Conservation (phyloP, 2,113 vertebrate species). For the Cottus gobio region DNA sequence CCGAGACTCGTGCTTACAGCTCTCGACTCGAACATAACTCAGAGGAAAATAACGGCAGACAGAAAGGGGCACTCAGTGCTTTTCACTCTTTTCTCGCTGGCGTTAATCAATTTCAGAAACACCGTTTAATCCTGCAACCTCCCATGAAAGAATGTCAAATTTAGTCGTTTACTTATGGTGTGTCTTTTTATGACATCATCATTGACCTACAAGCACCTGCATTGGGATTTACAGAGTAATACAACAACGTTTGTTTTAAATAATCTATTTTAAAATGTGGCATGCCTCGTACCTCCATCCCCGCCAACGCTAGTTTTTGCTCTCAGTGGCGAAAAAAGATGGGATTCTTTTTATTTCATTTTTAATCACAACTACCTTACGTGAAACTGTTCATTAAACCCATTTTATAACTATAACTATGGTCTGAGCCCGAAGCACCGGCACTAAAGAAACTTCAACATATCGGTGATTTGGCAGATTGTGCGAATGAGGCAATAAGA, state of each 20-base stretch:
- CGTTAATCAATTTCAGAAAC: neutral
- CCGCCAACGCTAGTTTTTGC: no score
- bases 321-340: no score
- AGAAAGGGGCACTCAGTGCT: neutral
- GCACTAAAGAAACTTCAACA: neutral
- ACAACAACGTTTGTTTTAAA: neutral
- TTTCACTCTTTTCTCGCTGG: neutral
- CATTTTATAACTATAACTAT: neutral
- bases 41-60: neutral
- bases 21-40: neutral
- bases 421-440: neutral
- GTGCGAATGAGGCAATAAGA: neutral
- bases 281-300: neutral
- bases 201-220: neutral
- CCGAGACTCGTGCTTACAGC: neutral
- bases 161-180: neutral
- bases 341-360: neutral
- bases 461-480: neutral
- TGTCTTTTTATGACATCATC: neutral
- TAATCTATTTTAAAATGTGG: neutral
- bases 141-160: neutral
- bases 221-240: neutral
- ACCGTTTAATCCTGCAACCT: neutral
- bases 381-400: neutral
- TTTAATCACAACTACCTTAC: neutral